These are phyloP conservation scores for Nesoenas mayeri DNA, from an alignment of 2,113 vertebrate species.

Conservation along the genomic window DNA sequence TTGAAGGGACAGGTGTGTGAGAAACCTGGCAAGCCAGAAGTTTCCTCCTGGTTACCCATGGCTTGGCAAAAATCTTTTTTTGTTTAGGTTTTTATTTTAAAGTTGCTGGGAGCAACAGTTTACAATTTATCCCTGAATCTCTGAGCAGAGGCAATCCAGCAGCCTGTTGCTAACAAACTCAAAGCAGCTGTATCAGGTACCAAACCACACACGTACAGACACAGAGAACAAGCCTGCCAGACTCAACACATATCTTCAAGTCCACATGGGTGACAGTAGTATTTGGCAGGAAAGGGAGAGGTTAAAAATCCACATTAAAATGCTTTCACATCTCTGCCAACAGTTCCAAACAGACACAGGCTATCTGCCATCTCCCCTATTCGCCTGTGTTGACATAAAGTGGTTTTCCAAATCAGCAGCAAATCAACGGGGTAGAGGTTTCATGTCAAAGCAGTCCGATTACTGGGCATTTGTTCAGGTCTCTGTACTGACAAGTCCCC, in stretches of 20 bases:
- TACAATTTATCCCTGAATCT: neutral
- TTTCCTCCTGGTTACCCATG: neutral
- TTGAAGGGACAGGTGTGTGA: neutral
- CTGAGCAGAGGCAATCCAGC: neutral
- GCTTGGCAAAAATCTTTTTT: neutral
- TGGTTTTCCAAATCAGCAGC: neutral
- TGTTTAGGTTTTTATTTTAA: neutral
- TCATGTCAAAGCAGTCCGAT: neutral
- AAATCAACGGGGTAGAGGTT: neutral
- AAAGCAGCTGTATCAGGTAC: neutral
- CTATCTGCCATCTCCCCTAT: neutral
- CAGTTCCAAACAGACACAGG: neutral
- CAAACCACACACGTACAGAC: neutral
- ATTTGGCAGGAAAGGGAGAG: slow-evolving; percentile 8
- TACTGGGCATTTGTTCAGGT: neutral
- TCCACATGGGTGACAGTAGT: neutral
- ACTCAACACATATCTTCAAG: neutral
- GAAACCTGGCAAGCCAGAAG: neutral
- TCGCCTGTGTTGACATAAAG: neutral
- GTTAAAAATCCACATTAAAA: slow-evolving; percentile 13
- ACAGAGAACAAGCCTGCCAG: neutral
- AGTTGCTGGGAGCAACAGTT: neutral
- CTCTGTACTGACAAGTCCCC: neutral
- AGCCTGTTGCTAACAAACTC: neutral
- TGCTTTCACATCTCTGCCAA: neutral